Conservation (phyloP, 2,797 vertebrate species). For the Acipenser ruthenus region DNA sequence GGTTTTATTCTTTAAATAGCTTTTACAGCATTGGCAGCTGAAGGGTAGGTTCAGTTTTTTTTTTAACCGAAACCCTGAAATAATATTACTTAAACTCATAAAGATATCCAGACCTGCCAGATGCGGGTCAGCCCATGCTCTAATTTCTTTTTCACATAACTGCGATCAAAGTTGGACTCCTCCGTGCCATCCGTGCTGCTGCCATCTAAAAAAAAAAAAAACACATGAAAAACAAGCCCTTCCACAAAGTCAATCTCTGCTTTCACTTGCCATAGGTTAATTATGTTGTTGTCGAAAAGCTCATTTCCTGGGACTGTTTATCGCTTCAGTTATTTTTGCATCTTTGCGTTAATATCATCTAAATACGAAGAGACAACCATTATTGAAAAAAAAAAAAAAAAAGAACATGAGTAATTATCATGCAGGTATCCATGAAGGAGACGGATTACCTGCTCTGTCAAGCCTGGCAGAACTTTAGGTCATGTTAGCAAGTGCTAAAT, state of each 20-base stretch:
- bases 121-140: conserved; percentile 92
- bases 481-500: no score
- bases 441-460: not conserved
- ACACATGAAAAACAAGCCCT: not conserved
- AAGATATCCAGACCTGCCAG: conserved; percentile 77
- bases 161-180: conserved; percentile 80
- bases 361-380: no score
- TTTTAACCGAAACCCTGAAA: no score
- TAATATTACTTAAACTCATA: no score
- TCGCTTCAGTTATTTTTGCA: conserved; percentile 1
- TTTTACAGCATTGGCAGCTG: no score
- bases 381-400: not conserved
- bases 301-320: not conserved
- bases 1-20: no score
- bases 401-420: not conserved
- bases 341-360: not conserved
- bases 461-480: no score
- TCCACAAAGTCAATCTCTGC: not conserved
- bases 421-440: not conserved
- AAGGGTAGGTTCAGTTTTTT: no score
- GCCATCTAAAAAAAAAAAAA: conserved; percentile 59
- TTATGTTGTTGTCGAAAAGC: not conserved
- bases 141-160: conserved; percentile 92
- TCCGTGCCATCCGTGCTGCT: conserved; percentile 56
- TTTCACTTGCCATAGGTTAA: not conserved